phyloP scores from a whole-genome alignment of 2,888 invertebrate genomes.

The Labia minor region DNA sequence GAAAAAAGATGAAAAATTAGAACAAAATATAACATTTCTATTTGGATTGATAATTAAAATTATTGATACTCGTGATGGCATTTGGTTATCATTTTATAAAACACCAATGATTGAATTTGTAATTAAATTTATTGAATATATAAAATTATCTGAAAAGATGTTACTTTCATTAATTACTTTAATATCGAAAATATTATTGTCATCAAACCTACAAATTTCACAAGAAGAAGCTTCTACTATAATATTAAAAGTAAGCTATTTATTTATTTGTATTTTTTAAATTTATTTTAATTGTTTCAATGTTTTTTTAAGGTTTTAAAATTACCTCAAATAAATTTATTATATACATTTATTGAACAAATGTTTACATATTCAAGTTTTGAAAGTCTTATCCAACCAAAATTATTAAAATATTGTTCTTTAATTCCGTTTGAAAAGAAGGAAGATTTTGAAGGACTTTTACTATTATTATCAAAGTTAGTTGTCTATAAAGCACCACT shows the following conservation, averaged over 20 bases:
- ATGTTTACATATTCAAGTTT: slow-evolving; percentile 28
- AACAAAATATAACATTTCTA: slow-evolving; percentile 36
- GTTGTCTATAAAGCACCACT: slow-evolving; percentile 55
- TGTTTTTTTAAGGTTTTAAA: slow-evolving; percentile 37
- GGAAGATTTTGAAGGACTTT: slow-evolving; percentile 40
- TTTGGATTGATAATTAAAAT: slow-evolving; percentile 49
- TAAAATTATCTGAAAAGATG: slow-evolving; percentile 39
- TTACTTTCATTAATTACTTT: slow-evolving; percentile 31
- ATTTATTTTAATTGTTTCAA: background rate
- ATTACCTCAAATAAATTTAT: slow-evolving; percentile 44
- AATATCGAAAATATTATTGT: slow-evolving; percentile 38
- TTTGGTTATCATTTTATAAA: slow-evolving; percentile 48
- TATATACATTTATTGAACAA: slow-evolving; percentile 50
- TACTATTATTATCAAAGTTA: slow-evolving; percentile 54
- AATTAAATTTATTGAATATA: slow-evolving; percentile 40
- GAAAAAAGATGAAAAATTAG: slow-evolving; percentile 27
- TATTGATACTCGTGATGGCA: slow-evolving; percentile 53
- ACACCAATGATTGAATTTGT: slow-evolving; percentile 47
- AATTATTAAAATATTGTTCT: slow-evolving; percentile 47
- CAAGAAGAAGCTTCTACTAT: slow-evolving; percentile 65
- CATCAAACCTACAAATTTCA: slow-evolving; percentile 50
- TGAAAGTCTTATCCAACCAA: slow-evolving; percentile 59
- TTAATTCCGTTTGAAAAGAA: background rate
- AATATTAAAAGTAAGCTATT: slow-evolving; percentile 41
- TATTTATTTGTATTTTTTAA: background rate